A percentile compares a stretch with the other conserved stretches of the same genome.
Conservation (phyloP, 2,113 vertebrate species). For the Syngnathus floridae region DNA sequence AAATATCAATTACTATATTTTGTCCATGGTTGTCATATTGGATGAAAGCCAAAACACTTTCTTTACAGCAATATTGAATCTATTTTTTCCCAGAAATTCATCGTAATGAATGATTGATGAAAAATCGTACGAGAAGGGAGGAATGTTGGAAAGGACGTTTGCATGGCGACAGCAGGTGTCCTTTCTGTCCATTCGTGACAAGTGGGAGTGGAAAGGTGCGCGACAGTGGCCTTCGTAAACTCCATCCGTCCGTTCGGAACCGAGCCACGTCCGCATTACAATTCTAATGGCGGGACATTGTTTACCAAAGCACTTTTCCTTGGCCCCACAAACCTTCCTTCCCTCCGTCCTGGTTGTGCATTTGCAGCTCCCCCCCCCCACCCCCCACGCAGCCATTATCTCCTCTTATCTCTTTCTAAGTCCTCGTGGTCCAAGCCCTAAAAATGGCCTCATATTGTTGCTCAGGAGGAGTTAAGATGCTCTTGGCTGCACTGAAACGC, state of each 20-base stretch:
- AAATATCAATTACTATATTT: no score
- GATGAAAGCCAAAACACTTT: no score
- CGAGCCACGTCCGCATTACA: constrained; percentile 58
- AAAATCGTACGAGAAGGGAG: no score
- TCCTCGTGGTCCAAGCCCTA: constrained; percentile 48
- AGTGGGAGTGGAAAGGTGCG: no score
- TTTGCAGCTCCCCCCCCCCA: constrained; percentile 47
- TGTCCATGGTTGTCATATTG: no score
- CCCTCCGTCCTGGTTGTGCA: constrained; percentile 43
- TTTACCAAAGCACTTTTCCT: constrained; percentile 58
- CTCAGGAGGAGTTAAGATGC: constrained; percentile 66
- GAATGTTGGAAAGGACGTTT: no score
- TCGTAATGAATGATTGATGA: no score
- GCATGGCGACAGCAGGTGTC: no score
- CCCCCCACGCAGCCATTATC: constrained; percentile 61
- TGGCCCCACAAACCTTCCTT: constrained; percentile 33
- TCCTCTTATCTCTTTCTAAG: constrained; percentile 70
- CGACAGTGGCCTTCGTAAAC: no score
- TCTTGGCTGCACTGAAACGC: constrained; percentile 54
- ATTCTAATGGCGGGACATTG: constrained; percentile 57
- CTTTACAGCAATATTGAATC: no score
- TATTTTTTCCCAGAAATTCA: no score
- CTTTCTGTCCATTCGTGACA: no score
- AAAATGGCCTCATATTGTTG: constrained; percentile 61
- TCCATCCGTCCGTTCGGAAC: constrained; percentile 26